Base-by-base conservation (phyloP, 2,888 invertebrate genomes). In the Caenorhabditis panamensis region DNA sequence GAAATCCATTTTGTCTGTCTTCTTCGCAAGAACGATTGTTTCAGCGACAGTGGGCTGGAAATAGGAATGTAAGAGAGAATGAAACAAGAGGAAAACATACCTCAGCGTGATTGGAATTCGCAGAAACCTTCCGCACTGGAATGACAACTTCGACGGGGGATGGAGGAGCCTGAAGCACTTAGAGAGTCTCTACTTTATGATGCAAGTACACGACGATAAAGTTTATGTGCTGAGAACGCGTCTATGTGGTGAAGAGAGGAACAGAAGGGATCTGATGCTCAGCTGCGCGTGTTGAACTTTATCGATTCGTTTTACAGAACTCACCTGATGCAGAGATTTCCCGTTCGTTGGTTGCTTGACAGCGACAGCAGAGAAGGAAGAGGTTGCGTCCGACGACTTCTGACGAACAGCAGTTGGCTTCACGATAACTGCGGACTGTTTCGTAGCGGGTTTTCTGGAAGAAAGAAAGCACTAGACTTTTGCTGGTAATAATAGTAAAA, bases 1-100 rank as follows among this genome's bases (percentile, higher is more conserved):
- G 84, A 90, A 90, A 78, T 90, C 89, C 87, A 90, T 84, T 76
- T 89, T 88, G 76, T 90, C 87, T 18, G 83, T 82, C 76, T 88
- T 89, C 53, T 84, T 82, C 20, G 89, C 88, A 18, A 90, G 82
- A 18, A 88, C 88, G 54, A 90, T 84, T 2, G 90, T 89, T 78
- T 90, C 89, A 41, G 89, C 81, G 47, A 89, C 85, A 37, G 68
- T 79, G 6, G 79, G 79, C 73, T 79, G 61, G 44, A 78, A 77
- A 37, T n/a, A n/a, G n/a, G n/a, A n/a, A n/a, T n/a, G n/a, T n/a
- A n/a, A n/a, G n/a, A n/a, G 51, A 41, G 20, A 62, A 3, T 16
- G 0, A 18, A 41, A 31, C 11, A 18, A 16, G 9, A n/a, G 37
- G 8, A 41, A 26, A n/a, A n/a, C n/a, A 20, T 13, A 69, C 79